Base-by-base conservation (phyloP, 2,888 invertebrate genomes). In the Pseudococcus jackbeardsleyi region DNA sequence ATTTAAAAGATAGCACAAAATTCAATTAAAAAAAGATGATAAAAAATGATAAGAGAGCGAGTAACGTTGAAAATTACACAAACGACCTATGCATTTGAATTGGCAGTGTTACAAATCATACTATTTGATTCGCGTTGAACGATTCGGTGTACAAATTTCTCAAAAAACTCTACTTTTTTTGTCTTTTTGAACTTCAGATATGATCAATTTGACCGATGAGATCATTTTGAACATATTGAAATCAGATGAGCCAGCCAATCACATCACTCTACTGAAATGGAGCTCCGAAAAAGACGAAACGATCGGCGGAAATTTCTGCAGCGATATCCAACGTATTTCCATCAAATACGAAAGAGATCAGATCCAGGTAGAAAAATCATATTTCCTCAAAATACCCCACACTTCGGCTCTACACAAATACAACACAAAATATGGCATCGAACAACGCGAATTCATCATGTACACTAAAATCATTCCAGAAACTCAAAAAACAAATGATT, bases 371-470 rank as follows among this genome's bases (percentile, higher is more conserved):
- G 26, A 33, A 5, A 72, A 72, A 72, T 72, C 68, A 72, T 72
- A 12, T 33, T 33, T 72, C 68, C 33, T 72, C 68, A 72, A 72
- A 72, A 72, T 72, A 26, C 26, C 68, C 2, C 68, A 72, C 11
- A 33, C 68, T 72, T 72, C 68, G 1, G 3, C 68, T 0, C 68
- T 72, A 2, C 68, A 72, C 33, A 72, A 72, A 72, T 72, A 72
- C 68, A 22, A 72, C 26, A 72, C 68, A 9, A 72, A 33, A 72
- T 72, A 72, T 12, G 33, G 15, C 26, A 72, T 72, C 3, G 68
- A 72, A 72, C 68, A 72, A 72, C 68, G 68, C 26, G 68, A 72
- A 72, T 72, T 33, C 68, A 5, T 72, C 11, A 72, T 72, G 33
- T 72, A 72, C 33, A 72, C 68, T 0, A 72, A 72, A 12, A 72